Evolutionary conservation across 2,888 invertebrate genomes (phyloP), one percentile per base, ranked within the genome.

Genomic region (Stenotaenia linearis): DNA sequence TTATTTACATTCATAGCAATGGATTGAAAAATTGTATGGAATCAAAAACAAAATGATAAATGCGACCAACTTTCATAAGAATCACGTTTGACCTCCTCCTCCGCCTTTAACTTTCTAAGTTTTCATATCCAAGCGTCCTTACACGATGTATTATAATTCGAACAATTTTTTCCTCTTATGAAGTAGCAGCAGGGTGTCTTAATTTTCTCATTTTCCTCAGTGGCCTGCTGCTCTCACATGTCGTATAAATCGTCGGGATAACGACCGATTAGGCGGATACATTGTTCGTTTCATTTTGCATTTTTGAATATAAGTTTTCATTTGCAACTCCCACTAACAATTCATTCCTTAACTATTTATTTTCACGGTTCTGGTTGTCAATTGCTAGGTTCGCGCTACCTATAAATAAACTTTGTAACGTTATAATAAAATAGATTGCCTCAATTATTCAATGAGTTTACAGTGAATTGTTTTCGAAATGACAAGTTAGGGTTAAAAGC

Each of bases 141-240:
- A 18, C 18, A 50, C 50, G 25, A 10, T 25, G n/a, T 23, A 25
- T 9, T 69, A n/a, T 69, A 69, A 69, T 69, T 25, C 28, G 69
- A 25, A 28, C 25, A 15, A 69, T 69, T 69, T 69, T 50, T 69
- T 69, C 69, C 69, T 69, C 69, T 69, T 69, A 12, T 69, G 28
- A 69, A 69, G 25, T 28, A 69, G 25, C 69, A 69, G 69, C 69
- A 69, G 69, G 69, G 69, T 69, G 69, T 69, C 69, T 69, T 69
- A 69, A 69, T 69, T 69, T 23, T 69, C 69, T 69, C 15, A 69
- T 69, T 69, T 69, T 69, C 28, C 69, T 69, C 28, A 25, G n/a
- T 69, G 69, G 69, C 69, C 69, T 28, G 69, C 69, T 69, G 69
- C 69, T 69, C 69, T 28, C 10, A 28, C 69, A 25, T 69, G 69